A percentile compares a stretch with the other conserved stretches of the same genome.
Conservation (phyloP, 2,888 invertebrate genomes). For the Drepana falcataria region DNA sequence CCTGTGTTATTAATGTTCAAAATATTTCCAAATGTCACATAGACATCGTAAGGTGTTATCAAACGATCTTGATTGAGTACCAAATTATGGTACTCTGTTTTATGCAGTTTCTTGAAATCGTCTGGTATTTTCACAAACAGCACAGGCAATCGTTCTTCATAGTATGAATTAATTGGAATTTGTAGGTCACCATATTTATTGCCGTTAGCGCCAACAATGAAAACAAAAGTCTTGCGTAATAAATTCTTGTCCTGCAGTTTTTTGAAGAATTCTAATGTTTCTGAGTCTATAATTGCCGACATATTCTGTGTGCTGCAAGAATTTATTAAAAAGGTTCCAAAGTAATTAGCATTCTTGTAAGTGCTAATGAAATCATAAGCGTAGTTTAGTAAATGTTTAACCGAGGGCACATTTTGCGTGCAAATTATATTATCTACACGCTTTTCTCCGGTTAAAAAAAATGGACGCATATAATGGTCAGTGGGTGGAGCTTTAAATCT, state of each 20-base stretch:
- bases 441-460: constrained; percentile 81
- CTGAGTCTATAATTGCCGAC: constrained; percentile 81
- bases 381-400: constrained; percentile 82
- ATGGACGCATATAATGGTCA: constrained; percentile 88
- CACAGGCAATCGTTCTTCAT: constrained; percentile 87
- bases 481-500: constrained; percentile 85
- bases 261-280: constrained; percentile 74
- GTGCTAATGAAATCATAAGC: constrained; percentile 80
- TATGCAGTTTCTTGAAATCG: constrained; percentile 74
- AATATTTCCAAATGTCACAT: constrained; percentile 83
- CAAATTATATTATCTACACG: constrained; percentile 55
- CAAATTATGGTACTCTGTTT: constrained; percentile 77
- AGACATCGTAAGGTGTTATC: constrained; percentile 86
- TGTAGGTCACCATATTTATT: constrained; percentile 84
- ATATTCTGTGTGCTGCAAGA: constrained; percentile 82
- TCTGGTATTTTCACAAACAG: constrained; percentile 84
- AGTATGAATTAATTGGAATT: constrained; percentile 83
- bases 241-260: constrained; percentile 72
- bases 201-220: constrained; percentile 88
- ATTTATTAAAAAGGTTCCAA: constrained; percentile 87
- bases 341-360: constrained; percentile 80
- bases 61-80: constrained; percentile 81
- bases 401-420: constrained; percentile 71
- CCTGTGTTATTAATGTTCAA: constrained; percentile 56
- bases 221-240: constrained; percentile 81